These are phyloP conservation scores for Tangara arthus DNA, from an alignment of 2,797 vertebrate species.

Conservation along the genomic window DNA sequence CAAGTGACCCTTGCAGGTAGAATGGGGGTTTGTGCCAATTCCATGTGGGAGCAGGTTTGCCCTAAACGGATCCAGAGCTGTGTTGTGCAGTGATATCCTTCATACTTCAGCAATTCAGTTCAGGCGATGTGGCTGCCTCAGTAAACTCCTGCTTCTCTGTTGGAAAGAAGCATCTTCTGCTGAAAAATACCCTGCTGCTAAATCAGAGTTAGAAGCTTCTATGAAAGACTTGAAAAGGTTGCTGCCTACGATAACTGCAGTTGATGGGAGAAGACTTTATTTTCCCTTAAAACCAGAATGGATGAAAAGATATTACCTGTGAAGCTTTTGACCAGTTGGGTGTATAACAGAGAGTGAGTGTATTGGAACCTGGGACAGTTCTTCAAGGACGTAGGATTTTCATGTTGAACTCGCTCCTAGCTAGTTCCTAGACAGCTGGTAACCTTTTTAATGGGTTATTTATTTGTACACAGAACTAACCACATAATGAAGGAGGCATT, in stretches of 20 bases:
- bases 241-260: background rate
- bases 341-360: background rate
- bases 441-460: background rate
- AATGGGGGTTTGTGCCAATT: background rate
- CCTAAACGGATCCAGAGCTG: background rate
- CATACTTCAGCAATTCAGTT: background rate
- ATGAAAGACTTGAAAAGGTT: background rate
- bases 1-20: background rate
- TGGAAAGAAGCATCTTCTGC: background rate
- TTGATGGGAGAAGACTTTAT: background rate
- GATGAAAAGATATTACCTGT: background rate
- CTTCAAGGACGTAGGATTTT: background rate
- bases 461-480: background rate
- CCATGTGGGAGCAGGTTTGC: background rate
- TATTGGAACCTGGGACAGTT: background rate
- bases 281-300: background rate
- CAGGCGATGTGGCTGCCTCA: background rate
- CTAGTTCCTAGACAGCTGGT: background rate
- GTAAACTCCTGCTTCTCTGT: background rate
- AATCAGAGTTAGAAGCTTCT: background rate
- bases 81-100: background rate
- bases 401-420: background rate
- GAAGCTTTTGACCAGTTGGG: background rate
- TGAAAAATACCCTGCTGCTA: conserved; percentile 2
- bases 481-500: background rate